Conservation (phyloP, 2,888 invertebrate genomes). For the Drosophila anomelani region DNA sequence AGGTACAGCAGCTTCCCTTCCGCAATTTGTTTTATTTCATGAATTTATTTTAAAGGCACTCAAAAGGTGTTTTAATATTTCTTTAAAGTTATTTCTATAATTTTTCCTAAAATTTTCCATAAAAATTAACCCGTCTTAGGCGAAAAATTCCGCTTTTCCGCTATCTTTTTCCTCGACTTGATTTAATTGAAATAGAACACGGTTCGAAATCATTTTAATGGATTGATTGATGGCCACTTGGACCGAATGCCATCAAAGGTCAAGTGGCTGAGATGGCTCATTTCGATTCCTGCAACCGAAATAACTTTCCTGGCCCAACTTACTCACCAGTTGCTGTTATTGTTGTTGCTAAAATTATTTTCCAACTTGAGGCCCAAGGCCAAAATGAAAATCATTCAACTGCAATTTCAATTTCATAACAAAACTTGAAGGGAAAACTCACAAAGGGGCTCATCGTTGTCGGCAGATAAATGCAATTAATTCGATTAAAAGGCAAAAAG, state of each 20-base stretch:
- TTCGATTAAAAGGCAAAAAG: conserved; percentile 62
- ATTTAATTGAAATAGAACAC: conserved; percentile 21
- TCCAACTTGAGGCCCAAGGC: conserved; percentile 7
- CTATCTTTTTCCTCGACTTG: background rate
- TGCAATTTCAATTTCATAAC: conserved; percentile 52
- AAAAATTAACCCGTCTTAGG: background rate
- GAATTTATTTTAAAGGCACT: no score
- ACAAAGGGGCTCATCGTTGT: conserved; percentile 14
- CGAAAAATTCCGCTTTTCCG: background rate
- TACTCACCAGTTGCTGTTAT: background rate
- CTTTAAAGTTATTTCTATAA: no score
- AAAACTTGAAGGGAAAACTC: background rate
- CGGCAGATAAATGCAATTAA: conserved; percentile 65
- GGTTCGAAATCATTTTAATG: conserved; percentile 13
- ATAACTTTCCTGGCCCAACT: conserved; percentile 3
- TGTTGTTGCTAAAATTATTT: background rate
- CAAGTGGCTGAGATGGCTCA: conserved; percentile 12
- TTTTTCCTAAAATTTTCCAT: no score
- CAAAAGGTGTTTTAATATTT: background rate
- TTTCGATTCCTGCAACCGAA: background rate
- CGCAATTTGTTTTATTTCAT: background rate
- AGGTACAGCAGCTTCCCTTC: no score
- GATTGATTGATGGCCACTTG: conserved; percentile 36
- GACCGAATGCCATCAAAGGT: conserved; percentile 10
- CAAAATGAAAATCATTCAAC: conserved; percentile 56